Evolutionary conservation across 1,140 invertebrate species (phyloP), one percentile per base, ranked within the genome.

Genomic region (Drosophila bipectinata): DNA sequence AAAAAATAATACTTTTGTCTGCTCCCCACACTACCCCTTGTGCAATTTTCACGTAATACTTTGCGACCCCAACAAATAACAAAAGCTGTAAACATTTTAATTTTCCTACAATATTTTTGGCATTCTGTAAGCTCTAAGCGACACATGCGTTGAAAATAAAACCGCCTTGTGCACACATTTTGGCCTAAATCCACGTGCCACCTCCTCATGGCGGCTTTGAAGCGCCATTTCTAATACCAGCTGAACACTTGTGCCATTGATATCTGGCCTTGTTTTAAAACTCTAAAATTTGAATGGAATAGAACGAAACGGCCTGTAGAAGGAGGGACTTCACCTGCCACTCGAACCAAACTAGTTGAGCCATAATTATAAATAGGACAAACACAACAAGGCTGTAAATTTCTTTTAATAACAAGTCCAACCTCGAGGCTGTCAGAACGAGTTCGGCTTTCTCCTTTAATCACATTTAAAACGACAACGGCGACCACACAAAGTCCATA

Each of bases 31-130:
- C 52, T 56, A 57, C 49, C 9, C 26, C 57, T 28, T 21, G 28
- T 51, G 30, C 45, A 48, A 84, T 84, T 84, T 84, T 77, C 73
- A 84, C 81, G 81, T 87, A 81, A 77, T 84, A 63, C 82, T 63
- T 66, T 60, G 81, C 47, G 73, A 74, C 63, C 58, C 68, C 68
- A 63, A 61, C 77, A 75, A 71, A 81, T 59, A 85, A 85, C 73
- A 73, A 87, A 87, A 85, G 81, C 84, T 87, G 81, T 81, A 84
- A 84, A 85, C 72, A 85, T 85, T 85, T 84, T 85, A 87, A 85
- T 85, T 87, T 85, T 80, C 73, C 68, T 54, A 63, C 82, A 81
- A 87, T 77, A 82, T 82, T 77, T 87, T 87, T 66, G 77, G 51
- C 77, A 73, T 84, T 83, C 47, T 47, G 14, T 63, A 53, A 45